A percentile compares a stretch with the other conserved stretches of the same genome.
phyloP scores from a whole-genome alignment of 2,113 vertebrate genomes.

The rat (Rattus norvegicus) region GRCr8 NC_086038.1:720501-721000 shows the following conservation, averaged over 20 bases:
- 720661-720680: background rate
- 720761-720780: too few species aligned
- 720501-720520: background rate
- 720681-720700: background rate
- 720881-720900: too few species aligned
- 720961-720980: background rate
- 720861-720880: background rate
- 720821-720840: background rate
- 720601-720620: background rate
- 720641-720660: background rate
- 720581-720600: background rate
- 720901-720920: background rate
- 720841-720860: background rate
- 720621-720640: background rate
- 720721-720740: background rate
- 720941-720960: background rate
- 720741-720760: background rate
- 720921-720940: background rate
- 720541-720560: background rate
- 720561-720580: background rate
- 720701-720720: background rate
- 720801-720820: background rate
- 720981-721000: background rate
- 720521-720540: background rate
- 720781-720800: background rate